Base-by-base conservation (phyloP, 2,888 invertebrate genomes). In the Pandemis cinnamomeana region DNA sequence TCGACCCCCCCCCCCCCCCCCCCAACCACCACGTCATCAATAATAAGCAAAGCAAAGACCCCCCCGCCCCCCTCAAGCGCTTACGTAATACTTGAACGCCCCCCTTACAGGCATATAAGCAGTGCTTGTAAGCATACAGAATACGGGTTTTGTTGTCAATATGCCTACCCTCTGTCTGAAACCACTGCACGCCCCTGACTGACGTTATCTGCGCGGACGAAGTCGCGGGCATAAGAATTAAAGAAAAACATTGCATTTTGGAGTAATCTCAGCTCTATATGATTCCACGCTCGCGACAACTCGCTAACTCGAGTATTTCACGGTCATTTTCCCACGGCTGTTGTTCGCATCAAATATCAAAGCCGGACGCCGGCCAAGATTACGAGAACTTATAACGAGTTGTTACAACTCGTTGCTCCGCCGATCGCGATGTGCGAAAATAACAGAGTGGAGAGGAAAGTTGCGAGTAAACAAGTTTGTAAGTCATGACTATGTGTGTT, bases 371-470 rank as follows among this genome's bases (percentile, higher is more conserved):
- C 36, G 51, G 5, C 58, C 55, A 70, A 71, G 71, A 68, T 68
- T 67, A 66, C 63, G 44, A 62, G 63, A 66, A 60, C 48, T 71
- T 71, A 66, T 71, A 71, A 71, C 71, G 20, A 71, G 71, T 71
- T 71, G 20, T 20, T 8, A 27, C 42, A 71, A 71, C 71, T 71
- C 51, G 71, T 36, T 51, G 48, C 46, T 36, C 13, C 48, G 53
- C 44, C 63, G 44, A 27, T 58, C 11, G 27, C 41, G 58, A 44
- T 53, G 48, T 27, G 20, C 58, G 27, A 27, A 53, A 70, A 62
- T 44, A 68, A 51, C 51, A 15, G 61, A 69, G 61, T 15, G 48
- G 27, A 44, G 58, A 27, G 27, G 27, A 58, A 58, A 58, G 20
- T 55, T 55, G 4, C 7, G 8, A 55, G 58, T 58, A 58, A 58